These are phyloP conservation scores for Podarcis siculus DNA, from an alignment of 2,797 vertebrate species.

Conservation along the genomic window DNA sequence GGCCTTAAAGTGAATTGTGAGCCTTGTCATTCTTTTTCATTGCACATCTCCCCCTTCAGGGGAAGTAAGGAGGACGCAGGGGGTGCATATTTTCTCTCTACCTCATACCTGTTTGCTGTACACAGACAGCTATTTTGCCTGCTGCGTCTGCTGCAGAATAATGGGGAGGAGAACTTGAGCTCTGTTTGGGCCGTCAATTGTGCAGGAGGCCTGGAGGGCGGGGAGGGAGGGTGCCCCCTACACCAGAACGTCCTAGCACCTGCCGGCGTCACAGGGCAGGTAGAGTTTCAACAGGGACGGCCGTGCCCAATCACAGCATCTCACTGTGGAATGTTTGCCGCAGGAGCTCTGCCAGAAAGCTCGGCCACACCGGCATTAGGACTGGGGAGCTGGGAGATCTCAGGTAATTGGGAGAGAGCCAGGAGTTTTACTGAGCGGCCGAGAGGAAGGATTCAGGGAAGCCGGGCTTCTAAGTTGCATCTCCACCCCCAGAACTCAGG, in stretches of 20 bases:
- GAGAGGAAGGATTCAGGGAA: neutral
- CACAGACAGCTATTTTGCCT: neutral
- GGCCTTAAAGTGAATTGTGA: too few species aligned
- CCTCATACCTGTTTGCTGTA: neutral
- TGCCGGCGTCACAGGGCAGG: too few species aligned
- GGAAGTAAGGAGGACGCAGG: neutral
- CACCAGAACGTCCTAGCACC: too few species aligned
- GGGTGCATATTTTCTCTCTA: neutral
- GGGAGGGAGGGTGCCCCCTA: too few species aligned
- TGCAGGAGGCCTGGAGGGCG: too few species aligned
- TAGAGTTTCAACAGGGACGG: neutral
- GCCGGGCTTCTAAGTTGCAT: too few species aligned
- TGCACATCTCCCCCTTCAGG: too few species aligned
- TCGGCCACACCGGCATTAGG: neutral
- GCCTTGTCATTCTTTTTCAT: too few species aligned
- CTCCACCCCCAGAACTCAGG: neutral
- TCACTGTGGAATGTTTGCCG: neutral
- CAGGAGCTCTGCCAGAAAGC: neutral
- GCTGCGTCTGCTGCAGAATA: neutral
- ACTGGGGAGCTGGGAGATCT: neutral
- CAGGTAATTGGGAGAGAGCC: neutral
- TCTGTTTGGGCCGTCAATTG: too few species aligned
- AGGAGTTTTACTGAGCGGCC: neutral
- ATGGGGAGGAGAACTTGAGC: neutral
- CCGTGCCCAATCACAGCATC: neutral